Evolutionary conservation across 2,888 invertebrate species (phyloP).

Genomic region (Drosophila paranaensis): DNA sequence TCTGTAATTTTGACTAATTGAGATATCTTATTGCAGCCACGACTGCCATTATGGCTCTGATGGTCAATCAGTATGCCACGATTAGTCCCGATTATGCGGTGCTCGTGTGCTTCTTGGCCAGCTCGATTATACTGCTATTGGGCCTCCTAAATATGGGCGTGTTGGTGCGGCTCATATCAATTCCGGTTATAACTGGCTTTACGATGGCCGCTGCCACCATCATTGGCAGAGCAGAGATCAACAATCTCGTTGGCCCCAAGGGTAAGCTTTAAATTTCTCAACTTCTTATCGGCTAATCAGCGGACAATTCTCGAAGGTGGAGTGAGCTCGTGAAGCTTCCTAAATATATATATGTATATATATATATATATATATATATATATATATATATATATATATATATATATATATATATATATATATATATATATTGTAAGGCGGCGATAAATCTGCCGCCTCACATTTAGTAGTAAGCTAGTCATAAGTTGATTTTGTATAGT

Average conservation of each 20-base stretch:
- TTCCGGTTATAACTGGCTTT: constrained; percentile 94
- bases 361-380: too few relatives aligned
- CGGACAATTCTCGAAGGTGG: not conserved
- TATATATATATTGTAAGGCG: too few relatives aligned
- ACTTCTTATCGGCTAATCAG: constrained; percentile 10
- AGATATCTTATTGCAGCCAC: constrained; percentile 86
- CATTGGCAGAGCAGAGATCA: constrained; percentile 92
- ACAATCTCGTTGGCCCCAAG: constrained; percentile 89
- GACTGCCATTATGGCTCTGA: constrained; percentile 94
- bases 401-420: too few relatives aligned
- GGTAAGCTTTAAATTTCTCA: constrained; percentile 83
- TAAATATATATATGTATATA: not conserved
- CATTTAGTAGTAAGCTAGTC: too few relatives aligned
- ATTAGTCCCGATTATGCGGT: constrained; percentile 90
- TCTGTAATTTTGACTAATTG: not conserved
- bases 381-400: too few relatives aligned
- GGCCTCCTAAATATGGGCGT: constrained; percentile 93
- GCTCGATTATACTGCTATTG: constrained; percentile 89
- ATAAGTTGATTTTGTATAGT: too few relatives aligned
- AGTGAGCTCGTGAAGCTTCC: not conserved
- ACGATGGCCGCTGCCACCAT: constrained; percentile 94
- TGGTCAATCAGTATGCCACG: constrained; percentile 90
- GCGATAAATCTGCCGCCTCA: too few relatives aligned
- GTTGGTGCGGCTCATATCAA: constrained; percentile 93
- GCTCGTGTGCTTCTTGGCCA: constrained; percentile 90